A percentile compares a stretch with the other conserved stretches of the same genome.
phyloP scores from a whole-genome alignment of 2,797 vertebrate species.

The Danio tinwini region DNA sequence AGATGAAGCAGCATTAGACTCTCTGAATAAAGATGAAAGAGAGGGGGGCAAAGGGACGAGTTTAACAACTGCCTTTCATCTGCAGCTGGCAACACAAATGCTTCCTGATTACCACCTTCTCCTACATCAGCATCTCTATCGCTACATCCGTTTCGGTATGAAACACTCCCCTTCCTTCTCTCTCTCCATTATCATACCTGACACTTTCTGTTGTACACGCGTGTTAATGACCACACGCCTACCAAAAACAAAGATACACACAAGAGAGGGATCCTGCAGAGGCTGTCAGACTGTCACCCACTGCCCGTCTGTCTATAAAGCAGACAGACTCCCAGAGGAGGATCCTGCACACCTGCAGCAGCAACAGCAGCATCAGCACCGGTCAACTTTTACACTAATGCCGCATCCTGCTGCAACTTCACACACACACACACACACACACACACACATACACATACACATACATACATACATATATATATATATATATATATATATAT shows the following conservation, averaged over 20 bases:
- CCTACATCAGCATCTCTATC: conserved; percentile 35
- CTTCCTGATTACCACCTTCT: conserved; percentile 49
- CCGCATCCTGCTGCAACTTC: conserved; percentile 74
- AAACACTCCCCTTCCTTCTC: neutral
- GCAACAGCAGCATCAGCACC: conserved; percentile 64
- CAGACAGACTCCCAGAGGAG: conserved; percentile 61
- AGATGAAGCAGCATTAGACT: conserved; percentile 43
- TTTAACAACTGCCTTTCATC: conserved; percentile 59
- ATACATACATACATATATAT: conserved; percentile 12
- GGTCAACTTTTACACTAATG: conserved; percentile 78
- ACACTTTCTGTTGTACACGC: conserved; percentile 31
- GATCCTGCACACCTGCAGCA: conserved; percentile 75
- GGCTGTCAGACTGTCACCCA: conserved; percentile 52
- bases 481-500: conserved; percentile 34
- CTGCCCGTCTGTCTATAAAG: conserved; percentile 56
- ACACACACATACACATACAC: conserved; percentile 26
- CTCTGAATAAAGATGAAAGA: conserved; percentile 55
- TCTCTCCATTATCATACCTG: conserved; percentile 2
- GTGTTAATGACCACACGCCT: conserved; percentile 14
- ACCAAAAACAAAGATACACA: conserved; percentile 43
- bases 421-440: conserved; percentile 59
- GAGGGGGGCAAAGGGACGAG: conserved; percentile 43
- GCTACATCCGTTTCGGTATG: conserved; percentile 19
- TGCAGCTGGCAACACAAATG: conserved; percentile 44
- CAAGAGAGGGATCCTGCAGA: conserved; percentile 32